Evolutionary conservation across 2,113 vertebrate species (phyloP), one percentile per base, ranked within the genome.

Genomic region (Hypanus sabinus): DNA sequence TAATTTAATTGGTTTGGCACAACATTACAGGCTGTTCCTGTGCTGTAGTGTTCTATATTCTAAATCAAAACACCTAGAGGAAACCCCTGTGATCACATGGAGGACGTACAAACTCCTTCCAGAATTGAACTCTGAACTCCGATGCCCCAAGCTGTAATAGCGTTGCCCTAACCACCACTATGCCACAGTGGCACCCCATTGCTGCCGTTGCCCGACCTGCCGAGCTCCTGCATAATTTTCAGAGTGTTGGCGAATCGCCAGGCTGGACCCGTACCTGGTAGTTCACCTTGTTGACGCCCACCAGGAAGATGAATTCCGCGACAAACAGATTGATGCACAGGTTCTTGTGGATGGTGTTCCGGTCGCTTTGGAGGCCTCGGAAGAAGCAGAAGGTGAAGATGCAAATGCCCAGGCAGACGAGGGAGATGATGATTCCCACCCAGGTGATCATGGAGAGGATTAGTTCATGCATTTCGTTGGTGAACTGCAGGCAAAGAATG

Each of bases 321-420:
- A 99, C 98, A 96, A 99, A 99, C 95, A 99, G 97, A 96, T 99
- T 99, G 96, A 99, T 98, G 96, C 99, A 99, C 95, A 99, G 96
- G 96, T 99, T 99, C 97, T 99, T 99, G 97, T 99, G 99, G 97
- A 99, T 99, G 94, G 99, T 99, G 96, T 99, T 99, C 94, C 98
- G 98, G 95, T 99, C 99, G 60, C 98, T 99, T 96, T 99, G 99
- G 71, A 99, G 97, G 94, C 98, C 99, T 90, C 98, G 97, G 98
- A 99, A 99, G 96, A 99, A 99, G 97, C 98, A 99, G 97, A 99
- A 99, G 94, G 99, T 99, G 96, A 99, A 99, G 97, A 99, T 98
- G 97, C 98, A 98, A 96, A 99, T 98, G 95, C 97, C 97, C 95
- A 99, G 97, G 96, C 99, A 99, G 96, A 99, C 97, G 4, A 99